These are phyloP conservation scores for Apantesis nais DNA, from an alignment of 2,888 invertebrate species.

Conservation along the genomic window DNA sequence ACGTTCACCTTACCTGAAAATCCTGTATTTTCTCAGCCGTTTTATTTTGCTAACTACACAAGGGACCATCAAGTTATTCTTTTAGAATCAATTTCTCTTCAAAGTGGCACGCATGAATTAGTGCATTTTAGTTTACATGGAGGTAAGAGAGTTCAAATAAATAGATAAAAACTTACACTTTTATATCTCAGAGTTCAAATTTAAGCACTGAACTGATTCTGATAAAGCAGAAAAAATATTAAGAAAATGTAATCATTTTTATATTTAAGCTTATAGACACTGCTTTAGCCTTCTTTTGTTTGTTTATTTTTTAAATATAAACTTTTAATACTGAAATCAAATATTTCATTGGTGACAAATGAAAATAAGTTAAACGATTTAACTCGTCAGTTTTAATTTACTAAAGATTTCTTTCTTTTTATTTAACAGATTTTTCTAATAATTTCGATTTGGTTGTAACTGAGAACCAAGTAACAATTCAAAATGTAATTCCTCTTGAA, in stretches of 20 bases:
- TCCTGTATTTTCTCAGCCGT: constrained; percentile 73
- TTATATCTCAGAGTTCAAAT: neutral
- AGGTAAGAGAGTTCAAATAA: constrained; percentile 54
- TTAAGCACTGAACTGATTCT: no score
- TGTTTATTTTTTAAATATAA: neutral
- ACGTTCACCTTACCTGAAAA: constrained; percentile 74
- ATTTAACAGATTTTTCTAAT: constrained; percentile 57
- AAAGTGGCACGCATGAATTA: constrained; percentile 66
- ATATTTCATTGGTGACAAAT: neutral
- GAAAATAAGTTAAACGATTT: neutral
- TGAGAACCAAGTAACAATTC: constrained; percentile 55
- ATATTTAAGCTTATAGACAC: no score
- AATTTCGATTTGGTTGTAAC: constrained; percentile 53
- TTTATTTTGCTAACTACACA: constrained; percentile 76
- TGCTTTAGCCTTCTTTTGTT: neutral
- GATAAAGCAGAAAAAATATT: no score
- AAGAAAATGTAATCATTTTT: no score
- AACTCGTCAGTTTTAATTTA: neutral
- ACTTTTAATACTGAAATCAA: neutral
- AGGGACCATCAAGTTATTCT: constrained; percentile 54
- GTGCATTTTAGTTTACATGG: constrained; percentile 67
- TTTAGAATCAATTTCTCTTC: constrained; percentile 60
- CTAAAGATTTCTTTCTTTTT: neutral
- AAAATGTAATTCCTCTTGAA: constrained; percentile 53
- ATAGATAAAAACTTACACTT: neutral